These are phyloP conservation scores for Jordanella pulchra DNA, from an alignment of 2,797 vertebrate genomes.

Conservation along the genomic window DNA sequence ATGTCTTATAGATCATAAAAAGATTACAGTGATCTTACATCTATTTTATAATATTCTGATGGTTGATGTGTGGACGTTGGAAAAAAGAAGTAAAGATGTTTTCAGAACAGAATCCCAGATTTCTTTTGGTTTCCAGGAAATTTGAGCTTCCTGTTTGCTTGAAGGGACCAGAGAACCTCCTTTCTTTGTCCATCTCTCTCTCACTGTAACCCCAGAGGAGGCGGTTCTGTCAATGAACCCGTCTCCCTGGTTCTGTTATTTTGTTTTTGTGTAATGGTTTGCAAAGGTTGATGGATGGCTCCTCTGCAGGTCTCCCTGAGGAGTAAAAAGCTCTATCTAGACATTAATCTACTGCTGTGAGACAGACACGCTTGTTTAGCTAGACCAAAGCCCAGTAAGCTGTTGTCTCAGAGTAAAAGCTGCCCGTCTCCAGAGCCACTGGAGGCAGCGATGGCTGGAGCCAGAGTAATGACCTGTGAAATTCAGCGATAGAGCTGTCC, in stretches of 20 bases:
- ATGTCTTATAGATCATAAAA: background rate
- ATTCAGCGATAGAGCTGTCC: slow-evolving; percentile 75
- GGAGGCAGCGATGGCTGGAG: slow-evolving; percentile 77
- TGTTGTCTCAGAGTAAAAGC: slow-evolving; percentile 73
- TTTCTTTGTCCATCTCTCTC: background rate
- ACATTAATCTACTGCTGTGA: slow-evolving; percentile 76
- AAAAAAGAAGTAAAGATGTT: background rate
- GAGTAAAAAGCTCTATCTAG: slow-evolving; percentile 69
- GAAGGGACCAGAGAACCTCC: slow-evolving; percentile 23
- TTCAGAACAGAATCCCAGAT: background rate
- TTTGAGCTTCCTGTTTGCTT: slow-evolving; percentile 14
- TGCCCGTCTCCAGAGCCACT: slow-evolving; percentile 75
- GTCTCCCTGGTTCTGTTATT: slow-evolving; percentile 64
- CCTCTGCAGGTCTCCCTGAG: slow-evolving; percentile 64
- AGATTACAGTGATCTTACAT: background rate
- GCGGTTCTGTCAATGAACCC: slow-evolving; percentile 45
- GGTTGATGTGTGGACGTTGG: background rate
- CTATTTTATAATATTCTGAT: no score
- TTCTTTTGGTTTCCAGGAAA: slow-evolving; percentile 18
- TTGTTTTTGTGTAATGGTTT: slow-evolving; percentile 69
- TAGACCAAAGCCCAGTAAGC: slow-evolving; percentile 75
- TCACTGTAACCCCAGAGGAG: slow-evolving; percentile 37
- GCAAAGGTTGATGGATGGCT: slow-evolving; percentile 73
- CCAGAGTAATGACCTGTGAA: slow-evolving; percentile 84
- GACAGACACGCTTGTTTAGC: slow-evolving; percentile 78